Conservation (phyloP, 2,888 invertebrate genomes). For the Apotomis capreana region DNA sequence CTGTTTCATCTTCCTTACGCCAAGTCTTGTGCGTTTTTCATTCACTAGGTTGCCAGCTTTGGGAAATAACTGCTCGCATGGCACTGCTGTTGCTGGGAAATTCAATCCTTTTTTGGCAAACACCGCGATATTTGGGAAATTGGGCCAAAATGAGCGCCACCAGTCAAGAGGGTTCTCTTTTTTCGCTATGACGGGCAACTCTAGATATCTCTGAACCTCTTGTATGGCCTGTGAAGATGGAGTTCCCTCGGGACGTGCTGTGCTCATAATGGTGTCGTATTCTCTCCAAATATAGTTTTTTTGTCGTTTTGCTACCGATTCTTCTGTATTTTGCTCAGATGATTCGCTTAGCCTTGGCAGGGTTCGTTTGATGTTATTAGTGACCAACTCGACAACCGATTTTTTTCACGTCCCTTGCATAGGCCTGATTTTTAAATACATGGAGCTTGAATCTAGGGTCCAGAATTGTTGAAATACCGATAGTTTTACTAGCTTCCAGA, state of each 20-base stretch:
- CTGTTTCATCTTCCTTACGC: slow-evolving; percentile 41
- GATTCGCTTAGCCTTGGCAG: not conserved
- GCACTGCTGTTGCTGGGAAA: slow-evolving; percentile 24
- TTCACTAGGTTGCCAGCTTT: slow-evolving; percentile 41
- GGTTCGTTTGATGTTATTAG: not conserved
- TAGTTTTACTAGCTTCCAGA: slow-evolving; percentile 40
- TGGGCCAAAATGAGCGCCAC: not conserved
- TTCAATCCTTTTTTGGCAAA: not conserved
- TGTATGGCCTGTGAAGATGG: slow-evolving; percentile 21
- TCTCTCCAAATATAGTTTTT: not conserved
- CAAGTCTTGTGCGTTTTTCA: slow-evolving; percentile 42
- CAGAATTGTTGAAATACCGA: slow-evolving; percentile 36
- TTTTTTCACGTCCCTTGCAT: not conserved
- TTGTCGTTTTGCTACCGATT: not conserved
- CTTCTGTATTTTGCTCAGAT: not conserved
- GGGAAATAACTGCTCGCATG: slow-evolving; percentile 38
- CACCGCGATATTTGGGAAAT: not conserved
- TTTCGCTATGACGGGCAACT: slow-evolving; percentile 32
- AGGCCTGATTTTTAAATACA: not conserved
- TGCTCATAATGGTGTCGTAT: not conserved
- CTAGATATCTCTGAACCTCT: slow-evolving; percentile 41
- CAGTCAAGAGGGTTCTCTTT: not conserved
- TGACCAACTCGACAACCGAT: not conserved
- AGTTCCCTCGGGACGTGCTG: slow-evolving; percentile 1
- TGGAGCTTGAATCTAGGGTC: slow-evolving; percentile 41